phyloP scores from a whole-genome alignment of 2,113 vertebrate species.

The Phyllopteryx taeniolatus region DNA sequence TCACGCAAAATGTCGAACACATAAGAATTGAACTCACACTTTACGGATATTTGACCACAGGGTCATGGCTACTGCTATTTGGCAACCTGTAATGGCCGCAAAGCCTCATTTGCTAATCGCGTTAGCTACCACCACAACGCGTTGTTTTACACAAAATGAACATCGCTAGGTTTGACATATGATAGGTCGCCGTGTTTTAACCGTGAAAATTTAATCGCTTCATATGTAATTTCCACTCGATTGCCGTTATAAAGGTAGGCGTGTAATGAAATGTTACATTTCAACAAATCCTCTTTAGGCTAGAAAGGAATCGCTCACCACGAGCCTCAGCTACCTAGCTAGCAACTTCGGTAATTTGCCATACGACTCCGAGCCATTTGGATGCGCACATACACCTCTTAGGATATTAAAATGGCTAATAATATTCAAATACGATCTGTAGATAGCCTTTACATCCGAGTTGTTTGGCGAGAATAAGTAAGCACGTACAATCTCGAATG shows the following conservation, averaged over 20 bases:
- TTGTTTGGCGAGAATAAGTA: neutral
- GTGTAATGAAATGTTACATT: neutral
- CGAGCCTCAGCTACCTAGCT: slow-evolving; percentile 19
- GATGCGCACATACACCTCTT: neutral
- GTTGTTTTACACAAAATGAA: neutral
- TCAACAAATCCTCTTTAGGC: slow-evolving; percentile 6
- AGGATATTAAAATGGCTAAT: neutral
- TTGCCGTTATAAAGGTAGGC: neutral
- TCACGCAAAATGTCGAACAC: neutral
- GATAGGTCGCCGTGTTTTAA: neutral
- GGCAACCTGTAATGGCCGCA: slow-evolving; percentile 6
- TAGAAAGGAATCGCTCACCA: neutral
- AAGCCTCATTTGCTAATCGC: neutral
- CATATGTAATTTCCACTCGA: neutral
- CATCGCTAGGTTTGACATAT: neutral
- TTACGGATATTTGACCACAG: neutral
- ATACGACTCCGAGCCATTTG: neutral
- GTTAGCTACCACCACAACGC: slow-evolving; percentile 3
- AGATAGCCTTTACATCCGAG: neutral
- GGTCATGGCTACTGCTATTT: neutral
- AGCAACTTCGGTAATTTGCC: neutral
- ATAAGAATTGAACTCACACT: neutral
- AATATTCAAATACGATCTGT: too few relatives aligned
- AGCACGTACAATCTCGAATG: slow-evolving; percentile 6
- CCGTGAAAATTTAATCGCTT: neutral